Evolutionary conservation across 92 coral and sea anemone genomes (phyloP).

Genomic region (Phenganax marumi): DNA sequence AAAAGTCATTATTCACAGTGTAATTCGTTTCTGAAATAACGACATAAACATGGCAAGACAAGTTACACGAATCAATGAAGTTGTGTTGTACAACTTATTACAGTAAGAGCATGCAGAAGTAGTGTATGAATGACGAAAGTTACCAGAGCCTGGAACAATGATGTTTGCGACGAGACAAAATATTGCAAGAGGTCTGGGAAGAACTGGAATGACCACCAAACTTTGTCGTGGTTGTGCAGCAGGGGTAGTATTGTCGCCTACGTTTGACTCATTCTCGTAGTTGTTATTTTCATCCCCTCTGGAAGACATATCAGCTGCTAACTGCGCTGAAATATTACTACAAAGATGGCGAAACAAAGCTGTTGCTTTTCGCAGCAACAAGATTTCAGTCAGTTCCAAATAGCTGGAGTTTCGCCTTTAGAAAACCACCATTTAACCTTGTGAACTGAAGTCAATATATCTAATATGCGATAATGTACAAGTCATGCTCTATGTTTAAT

Average conservation of each 20-base stretch:
- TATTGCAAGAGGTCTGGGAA: slow-evolving; percentile 77
- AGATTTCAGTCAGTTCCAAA: too few species aligned
- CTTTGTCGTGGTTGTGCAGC: slow-evolving; percentile 3
- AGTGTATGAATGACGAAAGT: slow-evolving; percentile 18
- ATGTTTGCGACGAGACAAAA: slow-evolving; percentile 79
- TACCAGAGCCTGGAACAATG: slow-evolving; percentile 82
- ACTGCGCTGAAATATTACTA: too few species aligned
- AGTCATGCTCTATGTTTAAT: too few species aligned
- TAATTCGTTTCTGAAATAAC: too few species aligned
- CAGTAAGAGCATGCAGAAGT: background rate
- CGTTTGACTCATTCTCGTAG: background rate
- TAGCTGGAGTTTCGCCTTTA: too few species aligned
- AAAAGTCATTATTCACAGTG: too few species aligned
- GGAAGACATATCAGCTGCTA: too few species aligned
- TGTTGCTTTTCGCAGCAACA: too few species aligned
- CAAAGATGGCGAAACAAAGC: too few species aligned
- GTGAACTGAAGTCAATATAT: too few species aligned
- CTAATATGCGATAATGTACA: too few species aligned
- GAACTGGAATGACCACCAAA: slow-evolving; percentile 66
- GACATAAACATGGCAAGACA: background rate
- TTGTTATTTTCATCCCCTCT: background rate
- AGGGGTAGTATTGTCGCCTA: background rate
- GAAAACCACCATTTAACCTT: too few species aligned
- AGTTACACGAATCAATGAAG: background rate
- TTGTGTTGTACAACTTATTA: background rate